Evolutionary conservation across 2,888 invertebrate species (phyloP).

Genomic region (Agonum fuliginosum): DNA sequence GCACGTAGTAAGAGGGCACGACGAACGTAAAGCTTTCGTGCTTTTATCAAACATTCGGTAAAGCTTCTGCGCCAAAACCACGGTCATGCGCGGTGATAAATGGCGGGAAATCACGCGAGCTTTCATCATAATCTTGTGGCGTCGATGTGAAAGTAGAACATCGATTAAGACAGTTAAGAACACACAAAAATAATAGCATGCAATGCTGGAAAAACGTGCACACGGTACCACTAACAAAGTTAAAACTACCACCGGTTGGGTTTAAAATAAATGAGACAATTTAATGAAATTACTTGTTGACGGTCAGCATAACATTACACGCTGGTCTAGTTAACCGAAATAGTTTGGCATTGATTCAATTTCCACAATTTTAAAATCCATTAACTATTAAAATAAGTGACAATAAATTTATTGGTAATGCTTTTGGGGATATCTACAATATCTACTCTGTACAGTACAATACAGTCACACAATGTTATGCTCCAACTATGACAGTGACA

Average conservation of each 20-base stretch:
- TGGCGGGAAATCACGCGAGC: constrained; percentile 49
- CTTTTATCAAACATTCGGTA: constrained; percentile 33
- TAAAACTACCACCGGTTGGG: constrained; percentile 35
- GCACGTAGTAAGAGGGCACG: constrained; percentile 48
- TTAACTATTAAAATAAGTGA: background rate
- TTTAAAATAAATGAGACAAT: constrained; percentile 15
- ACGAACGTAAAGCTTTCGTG: constrained; percentile 53
- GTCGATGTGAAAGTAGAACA: background rate
- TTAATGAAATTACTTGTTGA: constrained; percentile 37
- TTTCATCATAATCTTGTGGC: constrained; percentile 17
- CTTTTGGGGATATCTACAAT: background rate
- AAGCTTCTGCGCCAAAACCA: constrained; percentile 51
- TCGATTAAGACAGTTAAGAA: constrained; percentile 37
- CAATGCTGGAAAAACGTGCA: constrained; percentile 53
- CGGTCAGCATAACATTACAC: constrained; percentile 5
- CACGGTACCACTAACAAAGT: constrained; percentile 32
- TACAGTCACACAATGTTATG: background rate
- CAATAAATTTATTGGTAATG: background rate
- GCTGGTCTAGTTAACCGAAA: constrained; percentile 48
- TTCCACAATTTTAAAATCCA: constrained; percentile 9
- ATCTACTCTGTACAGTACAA: background rate
- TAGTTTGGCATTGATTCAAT: constrained; percentile 49
- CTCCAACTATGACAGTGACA: background rate
- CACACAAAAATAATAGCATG: constrained; percentile 45
- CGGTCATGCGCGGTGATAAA: constrained; percentile 43